Evolutionary conservation across 2,888 invertebrate species (phyloP), one percentile per base, ranked within the genome.

Genomic region (Orchesella flavescens): DNA sequence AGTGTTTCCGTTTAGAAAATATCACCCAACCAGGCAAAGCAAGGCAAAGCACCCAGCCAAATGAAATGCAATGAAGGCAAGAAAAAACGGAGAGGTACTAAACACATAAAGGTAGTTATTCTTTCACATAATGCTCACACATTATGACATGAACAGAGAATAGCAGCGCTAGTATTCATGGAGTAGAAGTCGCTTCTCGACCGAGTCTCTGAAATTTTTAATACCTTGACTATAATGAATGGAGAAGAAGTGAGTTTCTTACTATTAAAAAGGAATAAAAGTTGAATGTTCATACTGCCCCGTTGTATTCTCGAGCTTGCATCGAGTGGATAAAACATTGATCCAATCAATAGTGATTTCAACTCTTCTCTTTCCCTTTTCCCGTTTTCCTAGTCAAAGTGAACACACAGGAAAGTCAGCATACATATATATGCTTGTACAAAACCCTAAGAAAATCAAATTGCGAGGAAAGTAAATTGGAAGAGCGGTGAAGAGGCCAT

Each of bases 1-100:
- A 86, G 83, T 83, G 83, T 87, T 87, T 88, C 87, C 87, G 87
- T 85, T 84, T 73, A 74, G 72, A 83, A 71, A 75, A 76, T 78
- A 79, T 80, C 75, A 74, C 83, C 78, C 83, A 83, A 46, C 77
- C 82, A 76, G 82, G 68, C 80, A 34, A 34, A 7, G 34, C 34
- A 34, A 34, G 34, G 34, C 34, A 34, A 34, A 34, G 34, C 34
- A 34, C 34, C 73, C 80, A 68, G 43, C 34, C 72, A 57, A 74
- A 63, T 61, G 19, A 63, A 61, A 46, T 63, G 63, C 7, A 46
- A 19, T 21, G 21, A 61, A 61, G 19, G 74, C 44, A 44, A 55
- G 17, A 53, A 17, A 69, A 43, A 24, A 19, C 13, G 19, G 24
- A 55, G 44, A 46, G 43, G 44, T 66, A 66, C 23, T 17, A 66